phyloP scores from a whole-genome alignment of 2,113 vertebrate genomes.

The Dunckerocampus dactyliophorus region DNA sequence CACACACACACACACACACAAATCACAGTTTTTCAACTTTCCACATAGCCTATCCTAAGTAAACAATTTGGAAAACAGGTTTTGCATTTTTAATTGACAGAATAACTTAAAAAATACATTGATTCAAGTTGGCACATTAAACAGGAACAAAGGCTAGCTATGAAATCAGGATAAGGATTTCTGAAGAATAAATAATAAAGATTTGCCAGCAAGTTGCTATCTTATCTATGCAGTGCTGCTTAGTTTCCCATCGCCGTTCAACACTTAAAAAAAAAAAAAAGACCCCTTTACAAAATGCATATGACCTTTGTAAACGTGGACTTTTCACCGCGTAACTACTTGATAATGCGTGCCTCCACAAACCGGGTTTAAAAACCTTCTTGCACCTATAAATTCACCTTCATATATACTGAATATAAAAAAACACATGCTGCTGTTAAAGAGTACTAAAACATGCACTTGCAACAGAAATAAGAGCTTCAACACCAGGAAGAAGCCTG shows the following conservation, averaged over 20 bases:
- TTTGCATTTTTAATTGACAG: no score
- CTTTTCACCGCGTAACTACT: neutral
- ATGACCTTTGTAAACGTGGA: slow-evolving; percentile 1
- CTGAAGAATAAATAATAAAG: no score
- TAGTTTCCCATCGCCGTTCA: no score
- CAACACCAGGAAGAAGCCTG: no score
- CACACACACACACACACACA: slow-evolving; percentile 7
- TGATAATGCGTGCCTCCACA: neutral
- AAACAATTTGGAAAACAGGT: neutral
- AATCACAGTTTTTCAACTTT: slow-evolving; percentile 15
- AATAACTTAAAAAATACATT: slow-evolving; percentile 16
- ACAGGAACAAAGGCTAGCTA: slow-evolving; percentile 24
- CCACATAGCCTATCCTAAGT: neutral
- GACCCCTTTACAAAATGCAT: neutral
- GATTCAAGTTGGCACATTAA: slow-evolving; percentile 47
- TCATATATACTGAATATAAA: neutral
- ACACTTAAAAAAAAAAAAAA: neutral
- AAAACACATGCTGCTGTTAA: slow-evolving; percentile 9
- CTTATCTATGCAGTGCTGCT: no score
- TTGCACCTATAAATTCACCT: neutral
- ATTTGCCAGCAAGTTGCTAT: no score
- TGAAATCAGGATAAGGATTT: slow-evolving; percentile 2
- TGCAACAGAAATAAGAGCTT: neutral
- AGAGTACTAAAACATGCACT: slow-evolving; percentile 8
- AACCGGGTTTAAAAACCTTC: neutral